Conservation (phyloP, 2,797 vertebrate species). For the Brachyrhaphis roseni region DNA sequence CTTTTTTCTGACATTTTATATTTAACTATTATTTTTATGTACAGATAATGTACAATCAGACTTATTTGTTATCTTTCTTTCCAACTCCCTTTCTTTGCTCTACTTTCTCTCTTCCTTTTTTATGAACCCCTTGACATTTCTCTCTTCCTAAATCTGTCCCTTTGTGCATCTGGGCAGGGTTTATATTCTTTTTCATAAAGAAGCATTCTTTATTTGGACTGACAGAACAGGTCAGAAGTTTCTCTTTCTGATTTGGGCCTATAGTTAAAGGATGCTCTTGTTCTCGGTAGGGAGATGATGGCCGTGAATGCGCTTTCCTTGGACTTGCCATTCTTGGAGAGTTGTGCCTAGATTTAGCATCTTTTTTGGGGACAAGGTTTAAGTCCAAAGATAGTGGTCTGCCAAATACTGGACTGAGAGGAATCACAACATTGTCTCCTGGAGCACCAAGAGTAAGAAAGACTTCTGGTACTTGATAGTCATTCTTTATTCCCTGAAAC, state of each 20-base stretch:
- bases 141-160: conserved; percentile 40
- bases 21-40: neutral
- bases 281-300: conserved; percentile 52
- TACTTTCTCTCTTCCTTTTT: conserved; percentile 40
- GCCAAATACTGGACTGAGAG: conserved; percentile 63
- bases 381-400: conserved; percentile 69
- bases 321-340: conserved; percentile 58
- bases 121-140: conserved; percentile 45
- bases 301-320: conserved; percentile 47
- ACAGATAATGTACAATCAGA: neutral
- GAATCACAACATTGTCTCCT: conserved; percentile 73
- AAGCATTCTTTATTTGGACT: conserved; percentile 70
- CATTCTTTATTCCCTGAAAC: conserved; percentile 53
- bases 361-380: conserved; percentile 68
- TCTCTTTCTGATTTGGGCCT: conserved; percentile 21
- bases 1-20: neutral
- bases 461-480: conserved; percentile 69
- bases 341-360: conserved; percentile 23
- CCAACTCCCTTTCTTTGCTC: conserved; percentile 56
- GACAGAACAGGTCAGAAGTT: conserved; percentile 26
- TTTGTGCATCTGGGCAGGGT: conserved; percentile 65
- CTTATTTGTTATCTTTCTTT: conserved; percentile 66
- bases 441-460: conserved; percentile 77
- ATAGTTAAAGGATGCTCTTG: conserved; percentile 1
- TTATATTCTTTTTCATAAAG: conserved; percentile 76